Evolutionary conservation across 2,888 invertebrate genomes (phyloP).

Genomic region (Acleris emargana): DNA sequence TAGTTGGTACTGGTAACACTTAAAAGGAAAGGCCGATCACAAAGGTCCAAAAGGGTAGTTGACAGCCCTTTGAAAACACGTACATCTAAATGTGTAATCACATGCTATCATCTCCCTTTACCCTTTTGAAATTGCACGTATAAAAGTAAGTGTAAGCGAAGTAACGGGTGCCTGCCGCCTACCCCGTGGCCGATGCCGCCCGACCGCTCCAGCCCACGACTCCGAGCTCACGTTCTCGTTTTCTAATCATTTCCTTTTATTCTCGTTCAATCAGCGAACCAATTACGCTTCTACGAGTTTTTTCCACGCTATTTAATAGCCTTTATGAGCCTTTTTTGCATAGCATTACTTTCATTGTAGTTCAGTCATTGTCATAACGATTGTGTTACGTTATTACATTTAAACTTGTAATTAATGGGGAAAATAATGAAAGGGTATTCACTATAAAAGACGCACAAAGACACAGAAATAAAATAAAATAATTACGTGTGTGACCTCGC

Average conservation of each 20-base stretch:
- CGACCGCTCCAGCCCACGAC: background rate
- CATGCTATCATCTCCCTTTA: too few relatives aligned
- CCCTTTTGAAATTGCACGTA: too few relatives aligned
- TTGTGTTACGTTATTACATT: background rate
- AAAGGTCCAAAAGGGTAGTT: too few relatives aligned
- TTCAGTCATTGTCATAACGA: background rate
- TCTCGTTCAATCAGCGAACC: background rate
- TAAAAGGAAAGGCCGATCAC: too few relatives aligned
- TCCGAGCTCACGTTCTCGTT: constrained; percentile 6
- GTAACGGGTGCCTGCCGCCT: background rate
- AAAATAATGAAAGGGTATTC: too few relatives aligned
- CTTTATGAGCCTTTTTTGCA: background rate
- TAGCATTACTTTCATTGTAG: background rate
- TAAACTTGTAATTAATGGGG: too few relatives aligned
- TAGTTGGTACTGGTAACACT: too few relatives aligned
- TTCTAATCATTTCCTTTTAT: constrained; percentile 16
- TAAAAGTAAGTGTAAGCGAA: background rate
- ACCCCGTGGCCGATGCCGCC: background rate
- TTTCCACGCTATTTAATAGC: background rate
- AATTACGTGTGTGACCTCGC: too few relatives aligned
- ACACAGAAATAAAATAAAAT: too few relatives aligned
- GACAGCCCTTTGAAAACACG: too few relatives aligned
- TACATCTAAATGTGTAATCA: too few relatives aligned
- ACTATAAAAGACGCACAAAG: too few relatives aligned
- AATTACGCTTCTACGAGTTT: constrained; percentile 17